Percentiles rank a stretch among this genome's conserved stretches.
phyloP scores from a whole-genome alignment of 2,113 vertebrate genomes.

The Peucedramus taeniatus region DNA sequence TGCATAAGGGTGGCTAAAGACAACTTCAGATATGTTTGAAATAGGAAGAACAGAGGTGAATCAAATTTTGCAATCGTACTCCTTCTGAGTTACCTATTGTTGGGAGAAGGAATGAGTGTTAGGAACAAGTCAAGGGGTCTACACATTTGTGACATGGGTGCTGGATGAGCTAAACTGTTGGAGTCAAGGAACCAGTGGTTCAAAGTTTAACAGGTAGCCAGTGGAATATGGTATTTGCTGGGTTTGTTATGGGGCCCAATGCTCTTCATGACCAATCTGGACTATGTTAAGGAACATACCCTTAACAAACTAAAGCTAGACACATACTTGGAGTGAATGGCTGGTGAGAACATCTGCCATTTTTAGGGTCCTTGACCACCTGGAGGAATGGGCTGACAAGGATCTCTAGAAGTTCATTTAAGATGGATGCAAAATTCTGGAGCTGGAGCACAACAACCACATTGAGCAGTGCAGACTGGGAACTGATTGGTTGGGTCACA shows the following conservation, averaged over 20 bases:
- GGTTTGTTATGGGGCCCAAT: neutral
- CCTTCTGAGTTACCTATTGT: neutral
- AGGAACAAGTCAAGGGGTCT: neutral
- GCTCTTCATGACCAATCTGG: neutral
- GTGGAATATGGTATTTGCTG: neutral
- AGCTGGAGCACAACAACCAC: neutral
- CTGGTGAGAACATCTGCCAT: neutral
- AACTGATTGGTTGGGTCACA: neutral
- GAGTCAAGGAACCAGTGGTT: neutral
- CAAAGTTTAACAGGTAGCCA: neutral
- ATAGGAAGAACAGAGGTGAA: neutral
- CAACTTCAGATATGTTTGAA: neutral
- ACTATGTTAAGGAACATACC: neutral
- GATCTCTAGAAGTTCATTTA: neutral
- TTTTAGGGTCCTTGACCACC: neutral
- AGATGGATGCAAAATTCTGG: neutral
- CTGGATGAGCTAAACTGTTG: neutral
- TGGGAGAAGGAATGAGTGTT: neutral
- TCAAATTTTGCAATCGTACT: neutral
- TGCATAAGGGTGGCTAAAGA: neutral
- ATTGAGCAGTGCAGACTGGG: neutral
- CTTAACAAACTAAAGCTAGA: neutral
- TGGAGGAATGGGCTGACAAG: neutral
- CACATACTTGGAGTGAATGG: neutral
- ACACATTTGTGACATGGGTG: rapidly evolving